Base-by-base conservation (phyloP, 2,113 vertebrate species). In the Asarcornis scutulata region DNA sequence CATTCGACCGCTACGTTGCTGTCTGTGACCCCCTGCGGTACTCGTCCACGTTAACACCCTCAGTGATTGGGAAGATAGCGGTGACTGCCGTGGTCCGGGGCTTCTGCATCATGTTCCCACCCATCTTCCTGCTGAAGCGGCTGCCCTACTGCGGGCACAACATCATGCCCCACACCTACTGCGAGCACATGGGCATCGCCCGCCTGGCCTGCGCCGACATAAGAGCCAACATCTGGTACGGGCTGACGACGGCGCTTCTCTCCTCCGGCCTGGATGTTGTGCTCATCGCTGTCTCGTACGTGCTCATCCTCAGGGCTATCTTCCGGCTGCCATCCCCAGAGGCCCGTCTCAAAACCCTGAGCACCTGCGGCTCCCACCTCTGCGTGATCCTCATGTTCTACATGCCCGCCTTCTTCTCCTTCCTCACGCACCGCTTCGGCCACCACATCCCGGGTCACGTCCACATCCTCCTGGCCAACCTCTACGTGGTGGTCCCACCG, bases 141-240 rank as follows among this genome's bases (percentile, higher is more conserved):
- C 95, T 97, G 91, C 94, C 97, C 1, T 97, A 94, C 86, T 98
- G 97, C 1, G 95, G 78, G 3, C 97, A 96, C 82, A 97, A 89
- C 22, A 67, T 97, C 29, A 89, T 98, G 76, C 95, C 83, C 6
- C 97, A 98, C 88, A 97, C 97, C 44, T 98, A 98, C 80, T 98
- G 97, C 12, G 97, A 98, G 91, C 97, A 98, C 95, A 98, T 98
- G 98, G 97, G 97, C 95, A 97, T 98, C 2, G 97, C 97, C 17
- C 97, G 97, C 75, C 93, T 98, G 94, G 97, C 97, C 44, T 98
- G 97, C 8, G 97, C 96, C 1, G 98, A 98, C 78, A 97, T 97
- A 27, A 38, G 64, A 0, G 83, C 97, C 93, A 98, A 97, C 31
- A 71, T 97, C 15, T 93, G 96, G 95, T 98, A 97, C 0, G 97